Evolutionary conservation across 2,888 invertebrate species (phyloP).

Genomic region (Chymomyza amoena): DNA sequence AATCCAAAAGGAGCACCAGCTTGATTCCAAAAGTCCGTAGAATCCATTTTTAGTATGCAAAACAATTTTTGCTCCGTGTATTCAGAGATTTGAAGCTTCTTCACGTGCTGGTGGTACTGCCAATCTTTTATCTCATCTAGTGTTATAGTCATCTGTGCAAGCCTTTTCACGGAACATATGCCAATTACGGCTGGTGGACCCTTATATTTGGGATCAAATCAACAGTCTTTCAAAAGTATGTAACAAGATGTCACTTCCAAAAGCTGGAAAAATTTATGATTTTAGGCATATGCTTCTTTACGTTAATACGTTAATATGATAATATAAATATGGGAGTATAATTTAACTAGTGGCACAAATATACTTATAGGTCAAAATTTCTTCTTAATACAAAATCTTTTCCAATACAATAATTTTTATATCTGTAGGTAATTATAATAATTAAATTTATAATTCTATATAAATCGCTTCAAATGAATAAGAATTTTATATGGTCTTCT

Average conservation of each 20-base stretch:
- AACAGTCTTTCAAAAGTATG: not conserved
- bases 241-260: not conserved
- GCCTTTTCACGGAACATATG: not conserved
- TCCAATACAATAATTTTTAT: too few species aligned
- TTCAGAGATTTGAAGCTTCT: not conserved
- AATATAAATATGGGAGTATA: too few species aligned
- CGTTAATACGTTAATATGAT: too few species aligned
- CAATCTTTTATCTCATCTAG: not conserved
- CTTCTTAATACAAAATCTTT: too few species aligned
- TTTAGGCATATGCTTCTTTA: too few species aligned
- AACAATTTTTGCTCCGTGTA: not conserved
- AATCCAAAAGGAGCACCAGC: constrained; percentile 75
- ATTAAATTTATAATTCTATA: too few species aligned
- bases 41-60: constrained; percentile 73
- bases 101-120: not conserved
- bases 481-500: too few species aligned
- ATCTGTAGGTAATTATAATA: too few species aligned
- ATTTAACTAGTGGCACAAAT: too few species aligned
- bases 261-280: not conserved
- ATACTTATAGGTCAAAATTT: too few species aligned
- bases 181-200: not conserved
- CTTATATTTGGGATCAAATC: not conserved
- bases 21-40: constrained; percentile 77
- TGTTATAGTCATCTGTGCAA: not conserved
- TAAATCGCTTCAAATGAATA: too few species aligned